Percentiles rank a stretch among this genome's conserved stretches.
phyloP scores from a whole-genome alignment of 92 coral and sea anemone species.

The Epizoanthus fatuus region DNA sequence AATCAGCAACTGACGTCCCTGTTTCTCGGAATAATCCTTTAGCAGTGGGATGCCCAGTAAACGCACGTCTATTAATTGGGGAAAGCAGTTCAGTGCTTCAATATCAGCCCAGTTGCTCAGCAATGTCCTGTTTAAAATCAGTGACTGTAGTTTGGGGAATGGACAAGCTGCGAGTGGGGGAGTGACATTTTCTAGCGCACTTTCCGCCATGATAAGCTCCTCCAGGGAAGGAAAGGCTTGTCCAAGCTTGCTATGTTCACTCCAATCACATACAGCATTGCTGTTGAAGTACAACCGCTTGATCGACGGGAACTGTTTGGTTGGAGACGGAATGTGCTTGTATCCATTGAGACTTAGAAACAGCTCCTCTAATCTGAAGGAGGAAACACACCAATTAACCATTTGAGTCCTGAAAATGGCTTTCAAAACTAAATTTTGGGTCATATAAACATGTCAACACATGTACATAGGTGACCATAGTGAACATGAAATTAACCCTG shows the following conservation, averaged over 20 bases:
- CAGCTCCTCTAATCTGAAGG: slow-evolving; percentile 78
- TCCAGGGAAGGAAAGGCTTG: slow-evolving; percentile 81
- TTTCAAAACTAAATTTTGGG: too few species aligned
- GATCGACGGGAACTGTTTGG: slow-evolving; percentile 68
- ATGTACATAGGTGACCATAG: too few species aligned
- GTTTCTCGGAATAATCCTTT: slow-evolving; percentile 54
- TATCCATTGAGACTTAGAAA: slow-evolving; percentile 92
- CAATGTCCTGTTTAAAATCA: slow-evolving; percentile 81
- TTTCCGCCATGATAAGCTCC: slow-evolving; percentile 86
- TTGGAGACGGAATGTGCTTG: slow-evolving; percentile 62
- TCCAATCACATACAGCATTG: slow-evolving; percentile 81
- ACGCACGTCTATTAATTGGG: slow-evolving; percentile 77
- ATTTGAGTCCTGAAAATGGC: too few species aligned
- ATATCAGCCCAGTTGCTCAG: slow-evolving; percentile 82
- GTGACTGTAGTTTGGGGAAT: slow-evolving; percentile 73
- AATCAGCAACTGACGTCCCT: slow-evolving; percentile 83
- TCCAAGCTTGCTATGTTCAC: slow-evolving; percentile 82
- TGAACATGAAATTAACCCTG: too few species aligned
- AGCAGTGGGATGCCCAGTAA: slow-evolving; percentile 89
- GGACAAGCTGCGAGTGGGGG: slow-evolving; percentile 45
- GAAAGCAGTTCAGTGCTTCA: slow-evolving; percentile 84
- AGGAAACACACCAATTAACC: background rate
- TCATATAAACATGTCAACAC: too few species aligned
- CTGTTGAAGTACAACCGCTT: slow-evolving; percentile 83
- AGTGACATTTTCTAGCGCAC: slow-evolving; percentile 72